Evolutionary conservation across 2,888 invertebrate species (phyloP), one percentile per base, ranked within the genome.

Genomic region (Rapana venosa): DNA sequence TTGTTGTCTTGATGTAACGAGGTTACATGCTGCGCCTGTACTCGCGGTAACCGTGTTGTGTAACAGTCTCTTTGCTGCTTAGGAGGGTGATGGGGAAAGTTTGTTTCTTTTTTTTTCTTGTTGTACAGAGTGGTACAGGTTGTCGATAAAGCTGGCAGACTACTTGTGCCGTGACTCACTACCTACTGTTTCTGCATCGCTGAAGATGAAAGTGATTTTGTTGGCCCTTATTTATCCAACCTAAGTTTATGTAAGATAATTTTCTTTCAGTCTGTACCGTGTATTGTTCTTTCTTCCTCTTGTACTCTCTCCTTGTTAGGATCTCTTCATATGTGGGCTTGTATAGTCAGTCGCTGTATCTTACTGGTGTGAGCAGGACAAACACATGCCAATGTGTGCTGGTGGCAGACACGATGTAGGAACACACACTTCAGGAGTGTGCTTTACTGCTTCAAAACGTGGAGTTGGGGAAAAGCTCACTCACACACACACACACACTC

Each of bases 71-170:
- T 22, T 83, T 83, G 79, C 47, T 83, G 47, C 81, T 83, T 22
- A 26, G 36, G 26, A 47, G 47, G 81, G 26, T 83, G 81, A 22
- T 26, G 81, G 81, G 81, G 22, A 17, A 83, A 79, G 8, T 30
- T 47, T 22, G 47, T 83, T 17, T 47, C 77, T 79, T 79, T 30
- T 47, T 22, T 26, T 83, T 17, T 47, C 77, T 79, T 79, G 1
- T 15, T 47, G 81, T 83, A 83, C 81, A 47, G 30, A 83, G 22
- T 20, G 81, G n/a, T 83, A 83, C 47, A 47, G 36, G 81, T 83
- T 47, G n/a, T 22, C 8, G 13, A 47, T 47, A 83, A 30, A 83
- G 15, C 36, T 47, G 79, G 79, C 11, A 26, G 36, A 26, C 15
- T 36, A 22, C 26, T 20, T 83, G 81, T 22, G 6, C 26, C 15